Evolutionary conservation across 2,113 vertebrate genomes (phyloP).

Genomic region (Alethe castanea): DNA sequence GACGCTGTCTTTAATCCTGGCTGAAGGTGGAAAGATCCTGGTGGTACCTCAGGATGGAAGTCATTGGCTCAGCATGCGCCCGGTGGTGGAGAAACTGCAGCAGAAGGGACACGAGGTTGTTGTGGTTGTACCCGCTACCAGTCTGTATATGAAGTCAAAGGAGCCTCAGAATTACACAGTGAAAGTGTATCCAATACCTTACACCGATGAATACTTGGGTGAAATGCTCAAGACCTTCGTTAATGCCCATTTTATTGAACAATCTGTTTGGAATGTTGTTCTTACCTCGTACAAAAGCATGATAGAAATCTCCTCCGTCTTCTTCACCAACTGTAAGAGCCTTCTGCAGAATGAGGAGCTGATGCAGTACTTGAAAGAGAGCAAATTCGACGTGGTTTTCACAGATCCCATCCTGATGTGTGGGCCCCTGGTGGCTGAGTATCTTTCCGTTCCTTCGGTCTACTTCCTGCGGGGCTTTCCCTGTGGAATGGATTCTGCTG

Average conservation of each 20-base stretch:
- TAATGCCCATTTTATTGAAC: not conserved
- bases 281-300: not conserved
- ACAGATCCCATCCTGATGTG: constrained; percentile 79
- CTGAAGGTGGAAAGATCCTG: constrained; percentile 74
- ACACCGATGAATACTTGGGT: not conserved
- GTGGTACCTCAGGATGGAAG: constrained; percentile 87
- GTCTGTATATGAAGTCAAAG: constrained; percentile 61
- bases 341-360: constrained; percentile 72
- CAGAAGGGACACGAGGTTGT: constrained; percentile 78
- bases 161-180: constrained; percentile 72
- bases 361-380: constrained; percentile 17
- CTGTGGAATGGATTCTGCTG: constrained; percentile 72
- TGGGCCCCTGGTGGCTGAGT: constrained; percentile 73
- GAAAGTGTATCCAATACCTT: constrained; percentile 65
- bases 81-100: constrained; percentile 72
- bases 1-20: not conserved
- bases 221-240: fast-evolving
- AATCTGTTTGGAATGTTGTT: not conserved
- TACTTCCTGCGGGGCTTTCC: constrained; percentile 73
- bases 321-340: constrained; percentile 36
- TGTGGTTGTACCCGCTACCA: constrained; percentile 79
- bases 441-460: constrained; percentile 76
- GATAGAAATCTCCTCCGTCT: fast-evolving
- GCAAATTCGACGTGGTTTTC: constrained; percentile 76
- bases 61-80: constrained; percentile 82